Percentiles rank a stretch among this genome's conserved stretches.
phyloP scores from a whole-genome alignment of 2,888 invertebrate species.

The Gymnosoma rotundatum region DNA sequence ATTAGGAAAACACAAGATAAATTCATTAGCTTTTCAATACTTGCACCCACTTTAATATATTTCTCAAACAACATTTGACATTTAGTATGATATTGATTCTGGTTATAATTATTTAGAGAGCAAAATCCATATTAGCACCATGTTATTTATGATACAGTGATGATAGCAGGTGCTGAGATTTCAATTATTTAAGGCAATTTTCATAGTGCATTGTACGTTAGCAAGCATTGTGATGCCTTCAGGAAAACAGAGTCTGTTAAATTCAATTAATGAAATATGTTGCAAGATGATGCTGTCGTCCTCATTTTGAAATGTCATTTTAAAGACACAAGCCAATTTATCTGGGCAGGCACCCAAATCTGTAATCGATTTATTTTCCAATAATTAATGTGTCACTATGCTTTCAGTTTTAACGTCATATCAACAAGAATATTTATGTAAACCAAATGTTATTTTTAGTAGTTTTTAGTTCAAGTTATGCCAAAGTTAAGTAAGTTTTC shows the following conservation, averaged over 20 bases:
- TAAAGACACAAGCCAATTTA: neutral
- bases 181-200: too few species aligned
- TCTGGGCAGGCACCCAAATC: conserved; percentile 1
- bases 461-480: neutral
- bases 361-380: conserved; percentile 32
- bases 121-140: neutral
- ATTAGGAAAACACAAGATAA: too few species aligned
- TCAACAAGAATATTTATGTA: neutral
- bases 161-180: neutral
- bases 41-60: neutral
- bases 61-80: neutral
- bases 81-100: neutral
- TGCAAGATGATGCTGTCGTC: neutral
- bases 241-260: too few species aligned
- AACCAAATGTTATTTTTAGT: conserved; percentile 10
- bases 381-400: neutral
- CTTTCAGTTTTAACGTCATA: too few species aligned
- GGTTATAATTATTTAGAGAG: neutral
- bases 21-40: neutral
- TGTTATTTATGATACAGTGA: neutral
- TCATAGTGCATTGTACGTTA: too few species aligned
- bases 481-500: conserved; percentile 20
- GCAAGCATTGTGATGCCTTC: too few species aligned
- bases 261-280: too few species aligned
- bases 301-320: neutral